Conservation (phyloP, 2,888 invertebrate genomes). For the Drosophila merina region DNA sequence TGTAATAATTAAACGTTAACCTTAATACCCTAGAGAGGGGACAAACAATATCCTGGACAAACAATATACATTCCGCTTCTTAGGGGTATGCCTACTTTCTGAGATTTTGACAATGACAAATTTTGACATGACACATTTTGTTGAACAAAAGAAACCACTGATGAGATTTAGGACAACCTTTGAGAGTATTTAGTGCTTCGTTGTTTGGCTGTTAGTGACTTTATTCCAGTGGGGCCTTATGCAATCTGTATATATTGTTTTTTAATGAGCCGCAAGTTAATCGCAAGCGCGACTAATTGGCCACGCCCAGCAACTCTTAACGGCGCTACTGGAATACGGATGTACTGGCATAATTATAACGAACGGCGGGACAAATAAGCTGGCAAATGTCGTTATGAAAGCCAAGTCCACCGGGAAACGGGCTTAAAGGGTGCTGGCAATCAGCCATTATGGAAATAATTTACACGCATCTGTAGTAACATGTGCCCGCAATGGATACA, state of each 20-base stretch:
- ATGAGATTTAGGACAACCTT: slow-evolving; percentile 10
- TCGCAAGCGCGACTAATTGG: slow-evolving; percentile 72
- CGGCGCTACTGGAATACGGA: slow-evolving; percentile 17
- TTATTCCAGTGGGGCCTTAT: slow-evolving; percentile 30
- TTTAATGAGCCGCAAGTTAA: slow-evolving; percentile 78
- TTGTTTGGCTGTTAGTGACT: not conserved
- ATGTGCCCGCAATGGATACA: slow-evolving; percentile 65
- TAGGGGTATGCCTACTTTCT: not conserved
- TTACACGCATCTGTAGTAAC: slow-evolving; percentile 72
- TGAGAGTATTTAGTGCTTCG: slow-evolving; percentile 10
- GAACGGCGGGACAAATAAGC: slow-evolving; percentile 48
- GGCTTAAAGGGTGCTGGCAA: slow-evolving; percentile 41
- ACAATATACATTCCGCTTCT: not conserved
- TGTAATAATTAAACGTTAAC: slow-evolving; percentile 62
- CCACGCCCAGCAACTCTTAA: slow-evolving; percentile 49
- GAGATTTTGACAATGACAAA: not conserved
- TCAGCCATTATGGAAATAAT: slow-evolving; percentile 77
- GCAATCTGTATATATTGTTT: slow-evolving; percentile 79
- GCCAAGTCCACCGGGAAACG: slow-evolving; percentile 10
- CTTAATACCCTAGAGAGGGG: slow-evolving; percentile 9
- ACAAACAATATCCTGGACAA: not conserved
- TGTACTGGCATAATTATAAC: slow-evolving; percentile 64
- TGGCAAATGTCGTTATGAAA: slow-evolving; percentile 39
- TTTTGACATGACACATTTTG: too few relatives aligned
- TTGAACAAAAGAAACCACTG: not conserved